phyloP scores from a whole-genome alignment of 2,797 vertebrate species.

The Monodelphis domestica region DNA sequence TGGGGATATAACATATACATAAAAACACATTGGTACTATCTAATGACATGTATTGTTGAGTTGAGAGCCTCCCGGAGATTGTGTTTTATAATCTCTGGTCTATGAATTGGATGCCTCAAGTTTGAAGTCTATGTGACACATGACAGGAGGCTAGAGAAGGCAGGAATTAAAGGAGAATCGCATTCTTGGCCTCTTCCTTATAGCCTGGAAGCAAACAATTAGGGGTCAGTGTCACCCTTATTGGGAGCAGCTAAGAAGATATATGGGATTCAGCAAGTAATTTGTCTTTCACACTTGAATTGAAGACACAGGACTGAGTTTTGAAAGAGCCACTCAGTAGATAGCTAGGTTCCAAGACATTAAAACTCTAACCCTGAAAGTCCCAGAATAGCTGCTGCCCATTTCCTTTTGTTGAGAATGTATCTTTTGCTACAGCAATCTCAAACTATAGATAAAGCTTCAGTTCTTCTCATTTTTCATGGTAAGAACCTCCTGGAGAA shows the following conservation, averaged over 20 bases:
- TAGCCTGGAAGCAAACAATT: neutral
- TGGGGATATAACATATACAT: neutral
- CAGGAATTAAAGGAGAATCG: neutral
- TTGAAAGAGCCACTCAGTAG: neutral
- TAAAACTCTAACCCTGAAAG: neutral
- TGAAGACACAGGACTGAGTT: neutral
- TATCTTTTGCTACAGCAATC: neutral
- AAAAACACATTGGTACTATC: neutral
- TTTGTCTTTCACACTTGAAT: constrained; percentile 1
- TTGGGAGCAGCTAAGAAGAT: neutral
- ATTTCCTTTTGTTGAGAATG: neutral
- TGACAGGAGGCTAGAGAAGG: neutral
- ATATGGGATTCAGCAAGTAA: neutral
- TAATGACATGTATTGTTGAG: neutral
- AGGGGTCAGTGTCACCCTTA: neutral
- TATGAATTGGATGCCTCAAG: neutral
- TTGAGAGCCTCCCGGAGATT: neutral
- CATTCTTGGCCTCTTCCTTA: neutral
- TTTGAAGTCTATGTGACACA: neutral
- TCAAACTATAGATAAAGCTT: no score
- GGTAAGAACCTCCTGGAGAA: neutral
- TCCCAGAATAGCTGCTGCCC: neutral
- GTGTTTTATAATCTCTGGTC: neutral
- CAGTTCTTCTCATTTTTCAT: neutral
- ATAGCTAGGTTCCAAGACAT: neutral